Percentiles rank a stretch among this genome's conserved stretches.
Evolutionary conservation across 2,888 invertebrate species (phyloP).

Genomic region (Agonopterix subpropinquella): DNA sequence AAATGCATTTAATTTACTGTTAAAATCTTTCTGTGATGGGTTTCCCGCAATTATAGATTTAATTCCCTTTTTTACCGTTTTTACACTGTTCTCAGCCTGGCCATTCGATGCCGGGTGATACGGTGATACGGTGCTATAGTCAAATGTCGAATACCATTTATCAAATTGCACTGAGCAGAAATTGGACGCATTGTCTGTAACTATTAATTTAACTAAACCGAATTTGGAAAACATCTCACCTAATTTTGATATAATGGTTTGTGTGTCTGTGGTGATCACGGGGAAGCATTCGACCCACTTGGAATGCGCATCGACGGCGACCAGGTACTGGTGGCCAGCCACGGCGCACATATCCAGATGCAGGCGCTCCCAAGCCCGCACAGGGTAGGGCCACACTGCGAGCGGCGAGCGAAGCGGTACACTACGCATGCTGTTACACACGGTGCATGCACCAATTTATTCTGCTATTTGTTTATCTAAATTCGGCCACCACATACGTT

Average conservation of each 20-base stretch:
- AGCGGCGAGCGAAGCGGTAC: constrained; percentile 7
- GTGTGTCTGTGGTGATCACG: constrained; percentile 5
- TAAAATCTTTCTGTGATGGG: neutral
- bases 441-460: constrained; percentile 8
- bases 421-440: constrained; percentile 6
- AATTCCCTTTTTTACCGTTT: constrained; percentile 12
- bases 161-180: too few relatives aligned
- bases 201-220: too few relatives aligned
- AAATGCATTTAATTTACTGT: too few relatives aligned
- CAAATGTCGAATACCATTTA: too few relatives aligned
- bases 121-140: neutral
- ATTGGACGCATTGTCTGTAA: too few relatives aligned
- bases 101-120: constrained; percentile 2
- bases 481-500: constrained; percentile 12
- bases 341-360: constrained; percentile 13
- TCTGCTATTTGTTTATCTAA: constrained; percentile 9
- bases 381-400: constrained; percentile 10
- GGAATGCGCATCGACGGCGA: constrained; percentile 12
- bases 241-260: constrained; percentile 5
- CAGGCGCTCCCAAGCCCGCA: constrained; percentile 10
- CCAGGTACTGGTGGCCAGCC: too few relatives aligned
- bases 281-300: constrained; percentile 14
- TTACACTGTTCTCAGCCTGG: constrained; percentile 10
- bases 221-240: too few relatives aligned
- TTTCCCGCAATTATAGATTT: constrained; percentile 7